Evolutionary conservation across 2,797 vertebrate species (phyloP).

Genomic region (Arrhamphus sclerolepis): DNA sequence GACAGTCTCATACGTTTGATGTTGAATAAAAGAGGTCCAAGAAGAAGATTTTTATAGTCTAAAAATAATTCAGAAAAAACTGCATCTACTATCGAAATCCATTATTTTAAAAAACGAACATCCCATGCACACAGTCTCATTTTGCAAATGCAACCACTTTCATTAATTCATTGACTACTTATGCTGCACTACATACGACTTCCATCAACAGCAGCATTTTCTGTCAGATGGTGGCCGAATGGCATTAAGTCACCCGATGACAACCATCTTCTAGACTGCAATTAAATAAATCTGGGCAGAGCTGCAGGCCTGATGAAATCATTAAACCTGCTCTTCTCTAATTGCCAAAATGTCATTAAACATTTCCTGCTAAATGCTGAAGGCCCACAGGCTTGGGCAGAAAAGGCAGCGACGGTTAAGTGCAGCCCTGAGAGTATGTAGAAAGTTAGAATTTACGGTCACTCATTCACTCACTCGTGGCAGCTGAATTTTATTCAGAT

Average conservation of each 20-base stretch:
- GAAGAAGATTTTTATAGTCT: too few relatives aligned
- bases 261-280: conserved; percentile 39
- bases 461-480: conserved; percentile 20
- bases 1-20: too few relatives aligned
- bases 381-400: conserved; percentile 23
- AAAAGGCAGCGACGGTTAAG: conserved; percentile 1
- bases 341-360: conserved; percentile 58
- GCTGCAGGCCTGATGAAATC: conserved; percentile 38
- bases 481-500: conserved; percentile 46
- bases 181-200: not conserved
- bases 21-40: too few relatives aligned
- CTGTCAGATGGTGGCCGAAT: conserved; percentile 16
- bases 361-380: conserved; percentile 33
- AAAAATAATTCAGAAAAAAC: too few relatives aligned
- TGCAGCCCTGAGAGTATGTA: conserved; percentile 10
- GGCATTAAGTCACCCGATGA: conserved; percentile 34
- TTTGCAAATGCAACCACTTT: conserved; percentile 18
- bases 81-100: too few relatives aligned
- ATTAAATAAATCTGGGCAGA: conserved; percentile 41
- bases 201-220: conserved; percentile 34
- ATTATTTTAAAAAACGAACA: too few relatives aligned
- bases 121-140: conserved; percentile 1
- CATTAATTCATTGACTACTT: conserved; percentile 18
- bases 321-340: conserved; percentile 56
- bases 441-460: conserved; percentile 28